Conservation (phyloP, 2,888 invertebrate genomes). For the Eupsilia transversa region DNA sequence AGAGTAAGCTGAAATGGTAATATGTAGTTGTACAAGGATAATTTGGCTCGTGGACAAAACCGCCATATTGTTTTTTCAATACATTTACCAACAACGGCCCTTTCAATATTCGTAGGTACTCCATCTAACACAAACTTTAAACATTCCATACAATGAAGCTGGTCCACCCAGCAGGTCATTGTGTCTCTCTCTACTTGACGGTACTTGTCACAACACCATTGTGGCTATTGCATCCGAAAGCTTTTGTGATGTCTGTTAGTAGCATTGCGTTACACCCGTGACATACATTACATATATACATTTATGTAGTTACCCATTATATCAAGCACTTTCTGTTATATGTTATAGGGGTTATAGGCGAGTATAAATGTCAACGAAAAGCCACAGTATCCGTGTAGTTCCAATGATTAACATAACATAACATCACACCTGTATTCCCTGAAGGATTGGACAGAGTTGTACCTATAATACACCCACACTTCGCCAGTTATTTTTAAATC, state of each 20-base stretch:
- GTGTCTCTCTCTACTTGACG: constrained; percentile 25
- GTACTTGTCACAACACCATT: constrained; percentile 52
- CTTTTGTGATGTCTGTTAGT: constrained; percentile 58
- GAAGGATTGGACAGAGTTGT: too few species aligned
- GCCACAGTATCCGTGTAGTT: background rate
- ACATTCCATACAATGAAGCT: background rate
- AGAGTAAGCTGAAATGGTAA: background rate
- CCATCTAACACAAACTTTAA: background rate
- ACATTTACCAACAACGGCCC: too few species aligned
- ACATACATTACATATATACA: constrained; percentile 37
- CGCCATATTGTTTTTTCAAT: background rate
- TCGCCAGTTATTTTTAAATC: too few species aligned
- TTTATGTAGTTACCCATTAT: constrained; percentile 7
- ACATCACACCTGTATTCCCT: too few species aligned
- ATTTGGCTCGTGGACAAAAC: background rate
- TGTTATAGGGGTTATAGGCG: background rate
- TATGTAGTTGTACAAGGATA: background rate
- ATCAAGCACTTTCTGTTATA: constrained; percentile 10
- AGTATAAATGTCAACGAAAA: background rate
- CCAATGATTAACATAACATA: too few species aligned
- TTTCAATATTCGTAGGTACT: background rate
- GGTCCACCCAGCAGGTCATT: constrained; percentile 34
- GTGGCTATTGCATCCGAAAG: constrained; percentile 49
- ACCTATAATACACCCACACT: too few species aligned
- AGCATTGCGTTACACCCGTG: constrained; percentile 47